Evolutionary conservation across 1,140 invertebrate genomes (phyloP).

Genomic region (Tetramorium parvispinum): DNA sequence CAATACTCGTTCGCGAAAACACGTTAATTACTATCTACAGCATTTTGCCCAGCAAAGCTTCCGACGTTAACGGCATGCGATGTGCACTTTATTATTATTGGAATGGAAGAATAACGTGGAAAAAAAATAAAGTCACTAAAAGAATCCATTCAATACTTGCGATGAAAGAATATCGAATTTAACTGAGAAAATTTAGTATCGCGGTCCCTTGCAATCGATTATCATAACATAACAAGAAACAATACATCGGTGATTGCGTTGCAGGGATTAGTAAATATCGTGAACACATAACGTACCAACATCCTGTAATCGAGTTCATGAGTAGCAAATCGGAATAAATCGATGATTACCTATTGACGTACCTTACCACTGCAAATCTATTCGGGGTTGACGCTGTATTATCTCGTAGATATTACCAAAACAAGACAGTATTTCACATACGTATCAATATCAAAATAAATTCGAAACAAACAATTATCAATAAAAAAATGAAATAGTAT

Average conservation of each 20-base stretch:
- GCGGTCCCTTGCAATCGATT: neutral
- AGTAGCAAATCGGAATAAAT: neutral
- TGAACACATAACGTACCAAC: neutral
- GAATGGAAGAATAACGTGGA: neutral
- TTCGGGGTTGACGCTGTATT: conserved; percentile 22
- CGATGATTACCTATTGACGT: conserved; percentile 59
- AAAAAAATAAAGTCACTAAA: neutral
- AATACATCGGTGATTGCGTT: neutral
- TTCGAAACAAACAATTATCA: neutral
- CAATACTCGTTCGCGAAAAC: neutral
- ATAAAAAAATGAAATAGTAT: conserved; percentile 2
- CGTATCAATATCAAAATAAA: neutral
- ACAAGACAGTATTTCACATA: neutral
- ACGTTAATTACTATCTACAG: conserved; percentile 18
- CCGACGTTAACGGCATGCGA: neutral
- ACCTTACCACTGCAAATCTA: conserved; percentile 16
- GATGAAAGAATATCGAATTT: neutral
- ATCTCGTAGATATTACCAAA: neutral
- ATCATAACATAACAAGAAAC: neutral
- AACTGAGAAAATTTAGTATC: neutral
- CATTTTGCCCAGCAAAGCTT: neutral
- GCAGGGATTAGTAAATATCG: conserved; percentile 30
- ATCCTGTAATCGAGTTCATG: conserved; percentile 18
- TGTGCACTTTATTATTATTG: conserved; percentile 18
- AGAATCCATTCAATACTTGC: neutral